Evolutionary conservation across 2,888 invertebrate genomes (phyloP).

Genomic region (Caenorhabditis virilis): DNA sequence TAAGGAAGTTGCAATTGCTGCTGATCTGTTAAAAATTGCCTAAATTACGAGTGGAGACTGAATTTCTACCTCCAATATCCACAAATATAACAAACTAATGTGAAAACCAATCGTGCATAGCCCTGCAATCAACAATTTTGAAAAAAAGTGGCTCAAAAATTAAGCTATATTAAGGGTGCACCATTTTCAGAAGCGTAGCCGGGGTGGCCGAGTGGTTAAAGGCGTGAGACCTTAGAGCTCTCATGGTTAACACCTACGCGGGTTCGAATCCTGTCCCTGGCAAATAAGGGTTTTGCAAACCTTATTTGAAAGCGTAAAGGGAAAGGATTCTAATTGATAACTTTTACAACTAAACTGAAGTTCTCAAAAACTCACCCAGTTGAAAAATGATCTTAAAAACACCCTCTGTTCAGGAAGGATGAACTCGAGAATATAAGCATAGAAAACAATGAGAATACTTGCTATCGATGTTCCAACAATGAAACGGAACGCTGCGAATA

Average conservation of each 20-base stretch:
- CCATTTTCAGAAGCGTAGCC: too few relatives aligned
- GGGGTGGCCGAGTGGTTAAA: too few relatives aligned
- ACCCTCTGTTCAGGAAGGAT: conserved; percentile 49
- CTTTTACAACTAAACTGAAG: neutral
- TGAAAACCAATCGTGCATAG: conserved; percentile 51
- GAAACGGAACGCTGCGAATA: conserved; percentile 47
- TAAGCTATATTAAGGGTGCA: too few relatives aligned
- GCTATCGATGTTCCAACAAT: conserved; percentile 43
- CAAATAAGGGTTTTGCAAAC: too few relatives aligned
- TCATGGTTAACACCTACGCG: too few relatives aligned
- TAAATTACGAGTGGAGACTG: too few relatives aligned
- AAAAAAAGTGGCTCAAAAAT: too few relatives aligned
- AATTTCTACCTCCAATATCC: conserved; percentile 49
- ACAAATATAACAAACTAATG: conserved; percentile 42
- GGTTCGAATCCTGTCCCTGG: too few relatives aligned
- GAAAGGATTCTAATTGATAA: too few relatives aligned
- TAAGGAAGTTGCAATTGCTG: conserved; percentile 38
- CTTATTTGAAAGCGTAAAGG: too few relatives aligned
- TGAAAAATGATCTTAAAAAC: conserved; percentile 48
- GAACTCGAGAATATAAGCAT: conserved; percentile 47
- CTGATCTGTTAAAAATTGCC: too few relatives aligned
- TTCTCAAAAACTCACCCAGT: conserved; percentile 37
- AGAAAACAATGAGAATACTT: conserved; percentile 48
- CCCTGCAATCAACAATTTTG: conserved; percentile 36
- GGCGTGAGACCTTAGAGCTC: too few relatives aligned